phyloP scores from a whole-genome alignment of 2,797 vertebrate genomes.

The Spinus olivaceus region DNA sequence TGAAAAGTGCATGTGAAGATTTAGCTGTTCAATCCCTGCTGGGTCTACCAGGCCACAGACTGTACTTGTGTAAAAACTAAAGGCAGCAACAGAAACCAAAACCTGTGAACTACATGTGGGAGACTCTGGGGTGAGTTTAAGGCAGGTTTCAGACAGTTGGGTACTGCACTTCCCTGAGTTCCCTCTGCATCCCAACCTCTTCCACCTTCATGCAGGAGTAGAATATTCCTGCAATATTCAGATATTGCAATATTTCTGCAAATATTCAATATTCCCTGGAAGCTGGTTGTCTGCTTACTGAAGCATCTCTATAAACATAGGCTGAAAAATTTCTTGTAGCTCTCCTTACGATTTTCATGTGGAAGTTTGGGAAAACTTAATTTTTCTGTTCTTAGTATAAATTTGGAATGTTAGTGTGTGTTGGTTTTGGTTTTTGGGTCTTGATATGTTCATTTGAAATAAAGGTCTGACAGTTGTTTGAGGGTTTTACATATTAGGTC shows the following conservation, averaged over 20 bases:
- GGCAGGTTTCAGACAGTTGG: not conserved
- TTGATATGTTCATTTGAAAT: not conserved
- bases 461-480: not conserved
- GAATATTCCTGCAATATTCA: not conserved
- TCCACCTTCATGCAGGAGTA: fast-evolving
- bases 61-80: not conserved
- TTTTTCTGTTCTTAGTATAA: not conserved
- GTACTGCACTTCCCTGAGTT: fast-evolving
- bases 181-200: not conserved
- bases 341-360: not conserved
- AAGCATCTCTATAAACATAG: not conserved
- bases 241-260: too few species aligned
- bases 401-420: not conserved
- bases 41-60: fast-evolving
- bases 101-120: not conserved
- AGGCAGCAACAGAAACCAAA: not conserved
- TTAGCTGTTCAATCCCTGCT: not conserved
- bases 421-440: not conserved
- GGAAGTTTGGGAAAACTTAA: not conserved
- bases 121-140: not conserved
- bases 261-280: not conserved
- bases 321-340: not conserved
- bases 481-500: not conserved
- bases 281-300: not conserved
- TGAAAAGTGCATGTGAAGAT: fast-evolving